Base-by-base conservation (phyloP, 2,888 invertebrate species). In the Tetragonisca angustula region DNA sequence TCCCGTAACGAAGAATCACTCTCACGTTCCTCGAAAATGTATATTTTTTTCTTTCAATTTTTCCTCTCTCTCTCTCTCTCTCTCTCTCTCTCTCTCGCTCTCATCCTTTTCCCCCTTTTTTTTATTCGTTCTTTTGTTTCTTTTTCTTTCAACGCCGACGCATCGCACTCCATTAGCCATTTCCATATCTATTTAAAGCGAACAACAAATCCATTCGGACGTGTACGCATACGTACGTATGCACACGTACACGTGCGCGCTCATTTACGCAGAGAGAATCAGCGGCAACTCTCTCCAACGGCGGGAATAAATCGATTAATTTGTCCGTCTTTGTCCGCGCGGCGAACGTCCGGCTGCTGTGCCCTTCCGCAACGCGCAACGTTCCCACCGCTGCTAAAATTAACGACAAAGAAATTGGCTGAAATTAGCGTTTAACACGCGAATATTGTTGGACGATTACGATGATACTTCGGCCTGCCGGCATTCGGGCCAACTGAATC, bases 301-400 rank as follows among this genome's bases (percentile, higher is more conserved):
- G 43, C 62, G 21, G 21, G n/a, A 68, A 72, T 79, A 67, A 78
- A 68, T 73, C 68, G 81, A 79, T 71, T 68, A 79, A 72, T 80
- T 76, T 52, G 70, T n/a, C 13, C 56, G 49, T 13, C 56, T 77
- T 71, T 80, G 78, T 79, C 27, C 52, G 5, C 2, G 43, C 49
- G 21, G 15, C 27, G 5, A 13, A 17, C 64, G 36, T 43, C 56
- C 52, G 24, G 21, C n/a, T 9, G 21, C 11, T 5, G 61, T 17
- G 36, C 27, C 24, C 56, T 2, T 19, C 4, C 32, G 32, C 32
- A 32, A 32, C 61, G 17, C 24, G 43, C 32, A 54, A 36, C 43
- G 61, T 24, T 43, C 32, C 32, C 19, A 19, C 36, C 43, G 17
- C 36, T 36, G n/a, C 81, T 81, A 79, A 81, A 67, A 78, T 72